These are phyloP conservation scores for Sebastes cheni DNA, from an alignment of 2,797 vertebrate genomes.

Conservation along the genomic window DNA sequence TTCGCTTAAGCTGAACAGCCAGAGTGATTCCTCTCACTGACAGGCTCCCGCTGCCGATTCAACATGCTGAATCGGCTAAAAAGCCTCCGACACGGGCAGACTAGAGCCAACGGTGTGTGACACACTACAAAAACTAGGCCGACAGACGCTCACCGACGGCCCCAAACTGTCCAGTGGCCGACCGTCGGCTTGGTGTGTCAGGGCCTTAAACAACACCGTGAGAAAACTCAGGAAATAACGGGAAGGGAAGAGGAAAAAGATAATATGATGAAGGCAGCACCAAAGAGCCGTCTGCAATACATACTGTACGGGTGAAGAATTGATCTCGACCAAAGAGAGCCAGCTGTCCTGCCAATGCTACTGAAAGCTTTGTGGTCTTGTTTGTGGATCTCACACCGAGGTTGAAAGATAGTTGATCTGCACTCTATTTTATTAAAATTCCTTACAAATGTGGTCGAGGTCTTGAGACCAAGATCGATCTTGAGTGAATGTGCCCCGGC, in stretches of 20 bases:
- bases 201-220: neutral
- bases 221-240: conserved; percentile 2
- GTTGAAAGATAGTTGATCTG: neutral
- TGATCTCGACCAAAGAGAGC: conserved; percentile 23
- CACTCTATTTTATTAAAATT: no score
- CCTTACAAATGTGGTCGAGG: neutral
- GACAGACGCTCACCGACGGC: no score
- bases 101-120: no score
- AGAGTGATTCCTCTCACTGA: no score
- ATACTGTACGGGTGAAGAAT: neutral
- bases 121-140: no score
- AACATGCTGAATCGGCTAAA: no score
- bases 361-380: neutral
- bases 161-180: no score
- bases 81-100: no score
- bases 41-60: no score
- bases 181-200: no score
- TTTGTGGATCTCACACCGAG: neutral
- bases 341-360: neutral
- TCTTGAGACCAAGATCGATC: no score
- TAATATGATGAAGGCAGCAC: neutral
- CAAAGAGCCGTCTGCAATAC: conserved; percentile 33
- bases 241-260: neutral
- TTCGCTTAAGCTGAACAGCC: no score
- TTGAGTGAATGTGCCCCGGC: neutral